phyloP scores from a whole-genome alignment of 2,797 vertebrate genomes.

The Macrochelys suwanniensis region DNA sequence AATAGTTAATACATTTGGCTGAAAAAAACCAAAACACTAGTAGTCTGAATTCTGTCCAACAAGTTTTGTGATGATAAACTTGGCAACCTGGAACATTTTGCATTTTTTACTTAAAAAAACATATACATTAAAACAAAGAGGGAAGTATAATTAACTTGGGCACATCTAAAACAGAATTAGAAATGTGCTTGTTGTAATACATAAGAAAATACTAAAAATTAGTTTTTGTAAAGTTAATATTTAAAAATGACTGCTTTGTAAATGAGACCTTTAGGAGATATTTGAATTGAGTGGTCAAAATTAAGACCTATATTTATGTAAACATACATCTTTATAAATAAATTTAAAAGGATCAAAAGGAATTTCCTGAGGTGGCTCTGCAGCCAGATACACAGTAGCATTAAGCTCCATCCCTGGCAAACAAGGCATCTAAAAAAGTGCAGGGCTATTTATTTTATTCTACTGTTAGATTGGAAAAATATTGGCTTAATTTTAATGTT shows the following conservation, averaged over 20 bases:
- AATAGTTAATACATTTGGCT: conserved; percentile 27
- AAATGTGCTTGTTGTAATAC: conserved; percentile 8
- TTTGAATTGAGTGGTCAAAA: conserved; percentile 78
- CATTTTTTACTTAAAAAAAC: conserved; percentile 28
- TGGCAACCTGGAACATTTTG: conserved; percentile 74
- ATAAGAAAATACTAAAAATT: conserved; percentile 40
- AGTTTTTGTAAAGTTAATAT: conserved; percentile 66
- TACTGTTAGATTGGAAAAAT: conserved; percentile 73
- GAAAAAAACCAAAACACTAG: conserved; percentile 24
- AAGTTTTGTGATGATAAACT: conserved; percentile 53
- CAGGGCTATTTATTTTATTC: conserved; percentile 68
- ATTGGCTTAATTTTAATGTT: conserved; percentile 73
- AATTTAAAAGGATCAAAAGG: conserved; percentile 63
- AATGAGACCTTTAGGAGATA: conserved; percentile 63
- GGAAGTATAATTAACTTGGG: conserved; percentile 29
- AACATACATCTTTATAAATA: conserved; percentile 82
- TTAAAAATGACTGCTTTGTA: conserved; percentile 69
- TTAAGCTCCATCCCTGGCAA: conserved; percentile 77
- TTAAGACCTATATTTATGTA: conserved; percentile 78
- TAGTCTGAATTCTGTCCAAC: conserved; percentile 36
- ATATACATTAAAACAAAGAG: conserved; percentile 19
- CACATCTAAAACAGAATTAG: conserved; percentile 64
- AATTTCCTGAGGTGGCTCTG: conserved; percentile 81
- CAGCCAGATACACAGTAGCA: conserved; percentile 79
- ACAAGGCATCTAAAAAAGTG: conserved; percentile 81